Evolutionary conservation across 2,797 vertebrate genomes (phyloP).

Genomic region (Stomatorhinus walkeri): DNA sequence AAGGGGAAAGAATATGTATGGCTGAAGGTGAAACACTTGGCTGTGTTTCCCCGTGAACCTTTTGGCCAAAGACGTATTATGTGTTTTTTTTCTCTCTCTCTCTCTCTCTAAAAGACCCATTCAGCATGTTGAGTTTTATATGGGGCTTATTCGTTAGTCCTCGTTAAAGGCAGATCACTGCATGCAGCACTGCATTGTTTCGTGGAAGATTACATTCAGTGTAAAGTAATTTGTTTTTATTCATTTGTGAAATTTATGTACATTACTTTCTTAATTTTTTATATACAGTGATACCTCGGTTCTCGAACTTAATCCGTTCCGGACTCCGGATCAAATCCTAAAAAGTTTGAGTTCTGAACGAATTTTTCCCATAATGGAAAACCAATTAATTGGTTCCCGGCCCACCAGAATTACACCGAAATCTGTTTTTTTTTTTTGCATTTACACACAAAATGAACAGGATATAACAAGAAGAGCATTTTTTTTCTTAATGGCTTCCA

Average conservation of each 20-base stretch:
- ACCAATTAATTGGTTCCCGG: no score
- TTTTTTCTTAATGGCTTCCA: no score
- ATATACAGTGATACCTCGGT: background rate
- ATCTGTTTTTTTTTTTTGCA: no score
- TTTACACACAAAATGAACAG: no score
- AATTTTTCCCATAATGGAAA: no score
- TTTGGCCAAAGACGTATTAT: background rate
- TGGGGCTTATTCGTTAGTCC: background rate
- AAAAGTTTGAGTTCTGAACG: no score
- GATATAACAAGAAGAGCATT: no score
- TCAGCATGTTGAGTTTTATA: background rate
- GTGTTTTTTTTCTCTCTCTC: background rate
- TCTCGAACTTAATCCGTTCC: no score
- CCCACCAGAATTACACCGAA: no score
- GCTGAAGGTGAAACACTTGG: constrained; percentile 22
- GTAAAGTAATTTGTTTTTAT: background rate
- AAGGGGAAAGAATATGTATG: constrained; percentile 41
- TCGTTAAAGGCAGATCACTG: background rate
- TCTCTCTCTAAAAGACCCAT: background rate
- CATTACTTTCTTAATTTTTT: background rate
- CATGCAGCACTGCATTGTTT: background rate
- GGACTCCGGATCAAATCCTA: no score
- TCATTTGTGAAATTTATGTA: background rate
- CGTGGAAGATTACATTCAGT: background rate
- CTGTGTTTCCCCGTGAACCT: constrained; percentile 1